These are phyloP conservation scores for Bombus sibiricus DNA, from an alignment of 1,140 invertebrate species.

Conservation along the genomic window DNA sequence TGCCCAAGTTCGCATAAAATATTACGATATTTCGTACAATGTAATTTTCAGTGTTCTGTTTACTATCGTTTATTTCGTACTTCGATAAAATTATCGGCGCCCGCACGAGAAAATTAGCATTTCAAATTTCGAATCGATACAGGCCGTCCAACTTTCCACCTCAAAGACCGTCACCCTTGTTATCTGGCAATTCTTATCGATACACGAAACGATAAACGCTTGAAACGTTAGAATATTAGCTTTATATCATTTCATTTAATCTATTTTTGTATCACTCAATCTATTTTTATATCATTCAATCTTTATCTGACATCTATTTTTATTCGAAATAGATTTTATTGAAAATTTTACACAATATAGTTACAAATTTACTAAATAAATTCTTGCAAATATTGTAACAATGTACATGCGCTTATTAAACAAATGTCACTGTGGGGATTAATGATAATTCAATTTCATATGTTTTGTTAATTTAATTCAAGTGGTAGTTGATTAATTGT, in stretches of 20 bases:
- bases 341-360: neutral
- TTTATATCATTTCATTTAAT: neutral
- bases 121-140: constrained; percentile 14
- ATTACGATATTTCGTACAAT: neutral
- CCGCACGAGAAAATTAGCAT: constrained; percentile 1
- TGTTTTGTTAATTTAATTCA: neutral
- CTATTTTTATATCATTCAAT: neutral
- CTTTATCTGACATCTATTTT: neutral
- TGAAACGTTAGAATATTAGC: neutral
- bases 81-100: neutral
- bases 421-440: neutral
- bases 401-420: neutral
- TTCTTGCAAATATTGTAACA: neutral
- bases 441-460: neutral
- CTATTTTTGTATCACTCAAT: too few relatives aligned
- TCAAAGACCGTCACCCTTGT: neutral
- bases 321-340: too few relatives aligned
- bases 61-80: neutral
- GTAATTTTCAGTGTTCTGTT: constrained; percentile 20
- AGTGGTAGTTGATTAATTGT: neutral
- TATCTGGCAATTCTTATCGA: neutral
- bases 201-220: neutral
- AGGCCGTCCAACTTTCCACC: neutral
- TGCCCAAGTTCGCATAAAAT: neutral
- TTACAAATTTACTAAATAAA: neutral